phyloP scores from a whole-genome alignment of 2,797 vertebrate species.

The Micropoecilia bifurca region DNA sequence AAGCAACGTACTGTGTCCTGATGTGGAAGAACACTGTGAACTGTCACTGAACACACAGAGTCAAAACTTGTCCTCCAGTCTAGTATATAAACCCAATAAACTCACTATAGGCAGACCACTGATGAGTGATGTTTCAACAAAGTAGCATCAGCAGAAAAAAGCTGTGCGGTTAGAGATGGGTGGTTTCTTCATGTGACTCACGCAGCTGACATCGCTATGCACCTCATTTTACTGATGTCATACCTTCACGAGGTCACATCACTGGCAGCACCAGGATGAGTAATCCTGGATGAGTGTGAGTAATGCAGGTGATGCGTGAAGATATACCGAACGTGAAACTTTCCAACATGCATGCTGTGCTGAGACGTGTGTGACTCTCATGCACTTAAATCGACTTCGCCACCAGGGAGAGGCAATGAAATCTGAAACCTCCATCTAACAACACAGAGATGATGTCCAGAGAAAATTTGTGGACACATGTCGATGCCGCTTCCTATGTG shows the following conservation, averaged over 20 bases:
- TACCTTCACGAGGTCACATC: constrained; percentile 50
- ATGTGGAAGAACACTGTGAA: neutral
- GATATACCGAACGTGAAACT: constrained; percentile 7
- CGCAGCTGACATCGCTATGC: constrained; percentile 34
- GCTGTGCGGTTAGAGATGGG: neutral
- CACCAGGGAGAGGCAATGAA: constrained; percentile 20
- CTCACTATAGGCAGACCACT: neutral
- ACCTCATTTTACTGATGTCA: constrained; percentile 64
- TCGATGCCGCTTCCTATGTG: constrained; percentile 24
- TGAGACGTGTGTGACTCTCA: neutral
- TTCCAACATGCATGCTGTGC: neutral
- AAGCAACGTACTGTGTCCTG: neutral
- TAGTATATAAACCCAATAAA: neutral
- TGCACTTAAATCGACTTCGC: constrained; percentile 7
- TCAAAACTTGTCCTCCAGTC: neutral
- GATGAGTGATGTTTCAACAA: neutral
- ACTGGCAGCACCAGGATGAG: constrained; percentile 40
- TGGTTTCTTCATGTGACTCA: constrained; percentile 52
- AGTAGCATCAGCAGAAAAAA: neutral
- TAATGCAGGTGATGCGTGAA: constrained; percentile 24
- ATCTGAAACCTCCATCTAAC: constrained; percentile 39
- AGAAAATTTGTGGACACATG: constrained; percentile 25
- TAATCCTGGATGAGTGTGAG: constrained; percentile 37
- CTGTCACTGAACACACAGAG: neutral
- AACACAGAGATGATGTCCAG: constrained; percentile 18